Base-by-base conservation (phyloP, 2,797 vertebrate species). In the Paramormyrops hopkinsi region DNA sequence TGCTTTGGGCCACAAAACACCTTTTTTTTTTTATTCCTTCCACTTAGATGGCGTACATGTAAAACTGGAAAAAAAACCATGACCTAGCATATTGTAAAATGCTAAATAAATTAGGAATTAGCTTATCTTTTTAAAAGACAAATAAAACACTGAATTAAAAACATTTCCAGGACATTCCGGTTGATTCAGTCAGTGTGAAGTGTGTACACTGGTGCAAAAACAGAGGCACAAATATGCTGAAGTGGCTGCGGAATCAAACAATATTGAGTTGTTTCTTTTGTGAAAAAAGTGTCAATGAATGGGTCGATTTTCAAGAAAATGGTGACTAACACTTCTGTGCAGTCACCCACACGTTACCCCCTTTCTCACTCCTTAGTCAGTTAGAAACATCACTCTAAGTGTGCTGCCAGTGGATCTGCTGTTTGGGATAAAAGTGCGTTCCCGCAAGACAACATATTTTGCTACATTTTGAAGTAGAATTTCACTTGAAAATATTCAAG, bases 301-400 rank as follows among this genome's bases (percentile, higher is more conserved):
- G 29, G 7, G 46, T 88, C 87, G 33, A 69, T 89, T 90, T 88
- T 90, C 90, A 89, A 90, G 90, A 91, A 92, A 89, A 56, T 91
- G 86, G 88, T 92, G 91, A 91, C 89, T 91, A 90, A 90, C 50
- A 90, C 50, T 92, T 91, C 87, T 86, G 88, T 90, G 53, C 91
- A 88, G 73, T 88, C 59, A 89, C 88, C 88, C 59, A 82, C 53
- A 86, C 51, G 25, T 85, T 48, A 62, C 6, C 2, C 12, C 41
- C 53, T 14, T 46, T 83, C 65, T 89, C 50, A 83, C 29, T 82
- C 29, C 73, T 89, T 83, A 56, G 88, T 88, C 76, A 89, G 53
- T 83, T 44, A 76, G 69, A 88, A 88, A 88, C 46, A 50, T 44
- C 37, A 25, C 33, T 41, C 37, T 33, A 29, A 17, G 25, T 25